These are phyloP conservation scores for Carduelis carduelis DNA, from an alignment of 2,797 vertebrate species.

Conservation along the genomic window DNA sequence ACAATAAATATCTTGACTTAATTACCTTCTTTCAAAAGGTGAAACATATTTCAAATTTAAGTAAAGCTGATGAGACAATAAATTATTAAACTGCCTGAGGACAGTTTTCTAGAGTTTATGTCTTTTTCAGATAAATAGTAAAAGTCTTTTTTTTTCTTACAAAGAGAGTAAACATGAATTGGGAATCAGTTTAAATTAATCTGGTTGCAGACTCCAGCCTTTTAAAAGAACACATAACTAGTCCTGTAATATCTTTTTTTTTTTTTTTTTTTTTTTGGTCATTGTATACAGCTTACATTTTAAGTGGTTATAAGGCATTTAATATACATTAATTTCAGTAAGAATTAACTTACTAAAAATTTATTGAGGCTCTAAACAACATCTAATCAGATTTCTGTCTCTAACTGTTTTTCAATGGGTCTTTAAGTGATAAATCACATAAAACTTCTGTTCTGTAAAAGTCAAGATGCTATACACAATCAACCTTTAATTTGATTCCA, in stretches of 20 bases:
- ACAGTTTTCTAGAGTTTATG: neutral
- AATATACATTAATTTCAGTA: neutral
- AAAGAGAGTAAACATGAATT: neutral
- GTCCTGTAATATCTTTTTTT: neutral
- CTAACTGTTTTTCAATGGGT: neutral
- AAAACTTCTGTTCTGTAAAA: neutral
- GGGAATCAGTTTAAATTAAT: neutral
- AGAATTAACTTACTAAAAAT: neutral
- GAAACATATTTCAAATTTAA: neutral
- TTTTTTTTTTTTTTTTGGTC: neutral
- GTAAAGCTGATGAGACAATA: neutral
- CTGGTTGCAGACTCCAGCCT: neutral
- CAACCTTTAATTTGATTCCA: neutral
- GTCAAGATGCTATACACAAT: neutral
- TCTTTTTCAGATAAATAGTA: neutral
- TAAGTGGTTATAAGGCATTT: neutral
- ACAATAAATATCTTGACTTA: neutral
- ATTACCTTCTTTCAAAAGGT: neutral
- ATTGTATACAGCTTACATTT: neutral
- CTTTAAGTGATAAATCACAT: neutral
- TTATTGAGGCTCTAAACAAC: neutral
- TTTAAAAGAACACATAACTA: neutral
- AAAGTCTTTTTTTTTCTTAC: neutral
- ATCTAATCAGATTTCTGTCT: slow-evolving; percentile 8
- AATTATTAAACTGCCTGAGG: neutral